These are phyloP conservation scores for Heliconius charithonia DNA, from an alignment of 2,888 invertebrate species.

Conservation along the genomic window DNA sequence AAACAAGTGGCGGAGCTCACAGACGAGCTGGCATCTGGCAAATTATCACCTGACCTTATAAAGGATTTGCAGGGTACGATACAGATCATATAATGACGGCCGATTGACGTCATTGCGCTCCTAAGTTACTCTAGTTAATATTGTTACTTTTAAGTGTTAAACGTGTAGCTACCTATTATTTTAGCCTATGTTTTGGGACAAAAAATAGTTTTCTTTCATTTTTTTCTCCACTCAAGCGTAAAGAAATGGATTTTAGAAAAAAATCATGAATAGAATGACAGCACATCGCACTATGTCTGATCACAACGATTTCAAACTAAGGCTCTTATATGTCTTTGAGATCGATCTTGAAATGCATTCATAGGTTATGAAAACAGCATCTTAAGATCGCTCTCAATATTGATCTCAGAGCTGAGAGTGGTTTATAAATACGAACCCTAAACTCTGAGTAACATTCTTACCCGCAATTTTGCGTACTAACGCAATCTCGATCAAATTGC, in stretches of 20 bases:
- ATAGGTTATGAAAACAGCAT: no score
- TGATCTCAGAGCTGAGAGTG: no score
- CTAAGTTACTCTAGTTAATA: neutral
- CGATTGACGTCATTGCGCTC: neutral
- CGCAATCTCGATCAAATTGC: no score
- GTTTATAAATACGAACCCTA: neutral
- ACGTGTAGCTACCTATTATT: neutral
- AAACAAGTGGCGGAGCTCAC: constrained; percentile 59
- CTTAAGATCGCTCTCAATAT: no score
- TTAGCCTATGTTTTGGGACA: no score
- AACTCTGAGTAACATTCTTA: neutral
- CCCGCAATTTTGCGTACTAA: neutral
- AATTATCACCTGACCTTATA: constrained; percentile 64
- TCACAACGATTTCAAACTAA: no score
- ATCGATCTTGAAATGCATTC: no score
- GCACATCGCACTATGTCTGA: no score
- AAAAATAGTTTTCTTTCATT: neutral
- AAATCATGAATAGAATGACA: no score
- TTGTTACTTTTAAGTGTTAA: constrained; percentile 45
- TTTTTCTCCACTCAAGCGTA: neutral
- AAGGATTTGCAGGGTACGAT: constrained; percentile 71
- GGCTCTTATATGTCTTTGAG: no score
- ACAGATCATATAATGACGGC: neutral
- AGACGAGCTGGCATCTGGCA: constrained; percentile 52
- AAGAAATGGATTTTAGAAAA: no score